These are phyloP conservation scores for Pelvicachromis taeniatus DNA, from an alignment of 2,113 vertebrate genomes.

Conservation along the genomic window DNA sequence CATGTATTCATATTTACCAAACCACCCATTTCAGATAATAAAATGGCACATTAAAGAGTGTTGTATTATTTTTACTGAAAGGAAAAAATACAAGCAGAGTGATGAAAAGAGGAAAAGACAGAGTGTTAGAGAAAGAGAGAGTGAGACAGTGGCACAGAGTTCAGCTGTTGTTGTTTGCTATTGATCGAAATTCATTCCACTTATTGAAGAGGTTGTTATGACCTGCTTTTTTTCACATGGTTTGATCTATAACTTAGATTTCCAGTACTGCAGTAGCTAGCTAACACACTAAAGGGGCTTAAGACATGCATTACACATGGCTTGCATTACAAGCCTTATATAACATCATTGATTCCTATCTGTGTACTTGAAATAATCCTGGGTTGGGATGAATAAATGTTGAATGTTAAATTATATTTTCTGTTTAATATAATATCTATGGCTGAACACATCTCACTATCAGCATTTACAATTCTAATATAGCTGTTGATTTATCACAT, in stretches of 20 bases:
- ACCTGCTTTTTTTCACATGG: slow-evolving; percentile 50
- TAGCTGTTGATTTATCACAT: not conserved
- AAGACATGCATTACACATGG: slow-evolving; percentile 16
- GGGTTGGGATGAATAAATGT: not conserved
- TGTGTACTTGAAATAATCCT: not conserved
- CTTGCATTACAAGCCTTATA: slow-evolving; percentile 6
- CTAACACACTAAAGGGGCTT: slow-evolving; percentile 48
- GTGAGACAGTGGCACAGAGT: not conserved
- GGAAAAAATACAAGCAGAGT: not conserved
- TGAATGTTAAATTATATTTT: not conserved
- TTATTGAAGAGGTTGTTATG: slow-evolving; percentile 29
- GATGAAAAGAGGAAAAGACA: not conserved
- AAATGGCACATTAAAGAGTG: not conserved
- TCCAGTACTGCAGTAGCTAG: not conserved
- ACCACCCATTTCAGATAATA: not conserved
- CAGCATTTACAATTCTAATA: not conserved
- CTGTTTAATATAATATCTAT: not conserved
- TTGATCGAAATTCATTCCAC: slow-evolving; percentile 40
- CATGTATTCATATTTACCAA: not conserved
- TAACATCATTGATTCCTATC: not conserved
- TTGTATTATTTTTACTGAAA: not conserved
- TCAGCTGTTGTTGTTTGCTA: not conserved
- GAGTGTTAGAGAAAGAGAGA: not conserved
- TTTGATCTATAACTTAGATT: slow-evolving; percentile 49
- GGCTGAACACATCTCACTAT: not conserved